Base-by-base conservation (phyloP, 2,113 vertebrate genomes). In the Polypterus bichir region DNA sequence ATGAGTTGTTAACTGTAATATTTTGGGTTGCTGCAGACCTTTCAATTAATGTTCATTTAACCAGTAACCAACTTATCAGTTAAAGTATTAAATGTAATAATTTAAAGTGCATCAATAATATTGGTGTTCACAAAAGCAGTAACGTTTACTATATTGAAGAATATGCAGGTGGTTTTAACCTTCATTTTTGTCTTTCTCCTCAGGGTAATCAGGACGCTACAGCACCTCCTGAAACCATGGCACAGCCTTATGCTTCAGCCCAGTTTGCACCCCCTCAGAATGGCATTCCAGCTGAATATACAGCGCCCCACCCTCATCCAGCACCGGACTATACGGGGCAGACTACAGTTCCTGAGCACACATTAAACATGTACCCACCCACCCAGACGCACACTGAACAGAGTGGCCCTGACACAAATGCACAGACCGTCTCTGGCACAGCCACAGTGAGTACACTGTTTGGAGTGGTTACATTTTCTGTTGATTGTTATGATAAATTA, bases 171-270 rank as follows among this genome's bases (percentile, higher is more conserved):
- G 27, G 27, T 27, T 27, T 27, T 27, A 55, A 27, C 27, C 27
- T 27, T 27, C 27, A 27, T 7, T n/a, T 46, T 9, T 61, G 48
- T 56, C 11, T 70, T 46, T 76, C 70, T 60, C 5, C 57, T 8
- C 79, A 97, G 93, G 94, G 92, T 91, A 95, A 94, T 84, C 93
- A 96, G 87, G 94, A 97, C 85, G 88, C 90, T 69, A 84, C 92
- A 67, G 88, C 90, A 68, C 88, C 91, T 83, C 91, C 92, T 68
- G 94, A 95, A 80, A 92, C 93, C 64, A 96, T 95, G 93, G 92
- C 94, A 65, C 94, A 97, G 84, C 89, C 92, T 79, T 96, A 94
- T 4, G 83, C 92, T 57, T 91, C 93, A 2, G 90, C 91, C 63
- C 91, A 92, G 85, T 96, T 96, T 8, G 89, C 91, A 44, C 89